Base-by-base conservation (phyloP, 2,888 invertebrate species). In the Ptilodon capucinus region DNA sequence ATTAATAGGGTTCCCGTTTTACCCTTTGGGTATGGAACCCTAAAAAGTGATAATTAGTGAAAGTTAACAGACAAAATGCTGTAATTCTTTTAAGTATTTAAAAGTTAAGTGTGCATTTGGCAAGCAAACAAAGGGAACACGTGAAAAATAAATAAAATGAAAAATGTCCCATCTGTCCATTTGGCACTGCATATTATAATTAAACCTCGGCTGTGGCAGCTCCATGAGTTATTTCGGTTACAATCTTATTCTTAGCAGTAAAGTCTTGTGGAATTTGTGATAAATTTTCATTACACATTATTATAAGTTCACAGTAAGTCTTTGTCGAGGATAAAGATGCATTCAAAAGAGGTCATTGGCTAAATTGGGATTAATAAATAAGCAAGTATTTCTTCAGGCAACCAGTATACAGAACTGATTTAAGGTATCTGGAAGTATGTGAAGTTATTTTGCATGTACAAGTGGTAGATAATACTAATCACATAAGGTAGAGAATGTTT, bases 151-250 rank as follows among this genome's bases (percentile, higher is more conserved):
- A 60, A 51, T 42, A 41, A 47, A 44, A 17, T 30, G 36, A 61
- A 60, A 63, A 67, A 64, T 58, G 51, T 60, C 47, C 19, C 49
- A 54, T 51, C 59, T 60, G 63, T 61, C 51, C 39, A 48, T 66
- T 74, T 76, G 71, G 73, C 75, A 73, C 60, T 70, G 67, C 70
- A 72, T 56, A 71, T 63, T 74, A 70, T 71, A 72, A 76, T 74
- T 71, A 72, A 71, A 69, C 56, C 47, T 54, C 63, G 57, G 19
- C 64, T 11, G 50, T 60, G 60, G 66, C 68, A 65, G 59, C 47
- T 51, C 44, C 51, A 42, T 49, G 57, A 63, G 70, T 68, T 74
- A 78, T 75, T 76, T 79, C 57, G 49, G 63, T 63, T 41, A 50
- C 51, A 13, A 35, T 44, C 54, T 56, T 61, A 62, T 60, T 64